Percentiles rank a stretch among this genome's conserved stretches.
Evolutionary conservation across 2,113 vertebrate species (phyloP).

Genomic region (Phycodurus eques): DNA sequence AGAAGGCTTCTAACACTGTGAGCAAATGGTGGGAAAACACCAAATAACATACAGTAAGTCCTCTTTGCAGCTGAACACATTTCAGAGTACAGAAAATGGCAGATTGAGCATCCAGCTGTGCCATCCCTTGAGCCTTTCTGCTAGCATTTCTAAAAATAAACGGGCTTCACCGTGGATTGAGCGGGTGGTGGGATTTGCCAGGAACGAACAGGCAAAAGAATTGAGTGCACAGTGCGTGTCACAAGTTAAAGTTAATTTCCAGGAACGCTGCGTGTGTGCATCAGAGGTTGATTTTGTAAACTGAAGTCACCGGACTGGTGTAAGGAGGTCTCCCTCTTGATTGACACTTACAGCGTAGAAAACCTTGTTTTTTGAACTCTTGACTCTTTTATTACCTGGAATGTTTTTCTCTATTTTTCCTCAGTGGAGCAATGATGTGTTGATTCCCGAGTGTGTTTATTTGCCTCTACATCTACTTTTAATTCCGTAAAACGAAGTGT

Average conservation of each 20-base stretch:
- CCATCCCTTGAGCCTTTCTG: background rate
- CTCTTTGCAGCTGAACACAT: background rate
- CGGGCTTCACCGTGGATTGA: background rate
- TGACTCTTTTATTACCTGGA: conserved; percentile 20
- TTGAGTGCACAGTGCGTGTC: conserved; percentile 1
- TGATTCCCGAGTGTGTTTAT: conserved; percentile 6
- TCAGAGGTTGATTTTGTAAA: conserved; percentile 11
- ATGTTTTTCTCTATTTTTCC: conserved; percentile 13
- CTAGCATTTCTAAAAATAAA: background rate
- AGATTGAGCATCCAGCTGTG: background rate
- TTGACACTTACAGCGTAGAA: conserved; percentile 40
- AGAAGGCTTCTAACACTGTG: too few relatives aligned
- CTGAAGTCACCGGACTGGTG: conserved; percentile 10
- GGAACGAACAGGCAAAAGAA: background rate
- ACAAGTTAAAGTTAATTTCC: conserved; percentile 29
- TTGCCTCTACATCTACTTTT: background rate
- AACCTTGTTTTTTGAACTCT: conserved; percentile 37
- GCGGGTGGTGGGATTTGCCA: background rate
- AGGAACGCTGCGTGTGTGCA: conserved; percentile 20
- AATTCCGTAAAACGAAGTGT: too few relatives aligned
- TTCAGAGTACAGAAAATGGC: background rate
- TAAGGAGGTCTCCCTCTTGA: conserved; percentile 14
- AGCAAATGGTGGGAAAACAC: too few relatives aligned
- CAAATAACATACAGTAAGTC: too few relatives aligned
- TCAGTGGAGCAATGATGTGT: conserved; percentile 7